Evolutionary conservation across 2,888 invertebrate species (phyloP).

Genomic region (Proisotoma minuta): DNA sequence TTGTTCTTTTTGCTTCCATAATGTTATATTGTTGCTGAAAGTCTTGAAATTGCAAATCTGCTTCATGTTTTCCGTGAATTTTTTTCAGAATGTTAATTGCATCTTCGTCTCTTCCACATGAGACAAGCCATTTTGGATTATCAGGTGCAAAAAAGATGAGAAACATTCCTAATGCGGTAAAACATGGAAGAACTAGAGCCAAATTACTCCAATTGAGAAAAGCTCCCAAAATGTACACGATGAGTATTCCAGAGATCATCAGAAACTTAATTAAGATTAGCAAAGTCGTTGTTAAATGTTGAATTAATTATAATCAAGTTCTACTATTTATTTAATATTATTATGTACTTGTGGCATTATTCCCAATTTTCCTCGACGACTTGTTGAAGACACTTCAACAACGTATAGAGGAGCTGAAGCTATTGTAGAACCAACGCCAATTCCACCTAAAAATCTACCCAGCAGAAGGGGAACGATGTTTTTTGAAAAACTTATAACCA

Average conservation of each 20-base stretch:
- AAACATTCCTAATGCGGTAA: constrained; percentile 14
- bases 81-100: constrained; percentile 14
- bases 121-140: constrained; percentile 28
- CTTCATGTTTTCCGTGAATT: background rate
- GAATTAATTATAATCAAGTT: no score
- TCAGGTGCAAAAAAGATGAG: constrained; percentile 30
- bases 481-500: constrained; percentile 15
- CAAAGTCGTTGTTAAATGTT: no score
- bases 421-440: constrained; percentile 25
- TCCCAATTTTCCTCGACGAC: constrained; percentile 23
- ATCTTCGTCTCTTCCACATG: constrained; percentile 22
- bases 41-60: background rate
- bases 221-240: constrained; percentile 37
- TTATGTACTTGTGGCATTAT: constrained; percentile 29
- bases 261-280: no score
- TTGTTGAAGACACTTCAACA: constrained; percentile 22
- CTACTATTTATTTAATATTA: no score
- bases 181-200: constrained; percentile 22
- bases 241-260: constrained; percentile 38
- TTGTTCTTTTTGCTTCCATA: background rate
- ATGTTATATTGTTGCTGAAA: constrained; percentile 13
- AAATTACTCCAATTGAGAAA: constrained; percentile 36
- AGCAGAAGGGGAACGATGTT: constrained; percentile 13
- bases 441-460: constrained; percentile 32
- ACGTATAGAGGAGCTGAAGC: constrained; percentile 29